A percentile compares a stretch with the other conserved stretches of the same genome.
Conservation (phyloP, 2,888 invertebrate genomes). For the Heteromyza rotundicornis region DNA sequence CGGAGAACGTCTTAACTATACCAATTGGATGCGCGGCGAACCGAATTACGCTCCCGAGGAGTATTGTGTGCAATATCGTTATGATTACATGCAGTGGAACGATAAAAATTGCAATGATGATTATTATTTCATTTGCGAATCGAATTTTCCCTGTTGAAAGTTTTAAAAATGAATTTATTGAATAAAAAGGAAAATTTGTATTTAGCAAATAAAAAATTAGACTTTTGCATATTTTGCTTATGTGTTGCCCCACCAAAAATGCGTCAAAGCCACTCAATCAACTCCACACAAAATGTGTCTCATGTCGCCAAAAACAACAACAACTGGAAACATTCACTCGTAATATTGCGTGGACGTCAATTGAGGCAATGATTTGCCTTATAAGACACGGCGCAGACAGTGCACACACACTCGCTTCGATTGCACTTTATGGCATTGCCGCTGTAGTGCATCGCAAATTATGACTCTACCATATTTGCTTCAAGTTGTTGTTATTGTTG, state of each 20-base stretch:
- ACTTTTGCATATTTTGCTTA: too few species aligned
- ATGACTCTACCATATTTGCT: not conserved
- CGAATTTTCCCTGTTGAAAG: not conserved
- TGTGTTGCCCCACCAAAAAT: too few species aligned
- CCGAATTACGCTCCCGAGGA: not conserved
- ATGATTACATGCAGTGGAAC: conserved; percentile 9
- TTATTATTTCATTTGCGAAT: conserved; percentile 10
- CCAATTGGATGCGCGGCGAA: conserved; percentile 6
- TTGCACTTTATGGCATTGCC: not conserved
- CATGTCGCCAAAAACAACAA: too few species aligned
- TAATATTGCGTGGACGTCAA: not conserved
- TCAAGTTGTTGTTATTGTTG: not conserved
- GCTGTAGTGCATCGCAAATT: not conserved
- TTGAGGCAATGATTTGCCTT: not conserved
- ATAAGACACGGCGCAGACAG: not conserved
- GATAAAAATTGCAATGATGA: not conserved
- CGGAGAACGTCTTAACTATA: not conserved
- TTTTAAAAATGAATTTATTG: too few species aligned
- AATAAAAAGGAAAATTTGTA: too few species aligned
- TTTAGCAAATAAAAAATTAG: too few species aligned
- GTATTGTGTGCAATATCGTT: not conserved
- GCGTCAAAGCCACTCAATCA: too few species aligned
- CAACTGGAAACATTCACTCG: too few species aligned
- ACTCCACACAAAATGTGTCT: too few species aligned
- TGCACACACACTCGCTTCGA: too few species aligned